phyloP scores from a whole-genome alignment of 2,113 vertebrate species.

The Dryoscopus gambensis region DNA sequence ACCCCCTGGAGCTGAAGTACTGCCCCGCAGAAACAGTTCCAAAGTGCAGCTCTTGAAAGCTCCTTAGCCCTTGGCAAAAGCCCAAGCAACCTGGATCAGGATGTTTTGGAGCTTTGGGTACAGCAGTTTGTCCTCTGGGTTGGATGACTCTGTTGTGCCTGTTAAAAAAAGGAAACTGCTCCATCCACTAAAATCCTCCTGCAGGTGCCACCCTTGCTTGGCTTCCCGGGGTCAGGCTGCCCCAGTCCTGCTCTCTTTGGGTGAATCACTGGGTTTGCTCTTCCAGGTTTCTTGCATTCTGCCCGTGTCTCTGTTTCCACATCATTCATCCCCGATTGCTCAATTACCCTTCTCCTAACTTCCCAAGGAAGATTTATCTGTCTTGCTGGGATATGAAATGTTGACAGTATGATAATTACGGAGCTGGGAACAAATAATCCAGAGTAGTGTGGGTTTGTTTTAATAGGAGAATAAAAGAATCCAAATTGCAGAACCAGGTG shows the following conservation, averaged over 20 bases:
- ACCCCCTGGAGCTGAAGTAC: not conserved
- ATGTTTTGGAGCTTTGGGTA: not conserved
- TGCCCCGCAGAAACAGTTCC: not conserved
- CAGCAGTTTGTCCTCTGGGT: not conserved
- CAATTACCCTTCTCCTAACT: slow-evolving; percentile 25
- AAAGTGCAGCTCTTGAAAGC: not conserved
- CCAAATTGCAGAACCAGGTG: not conserved
- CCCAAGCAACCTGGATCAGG: not conserved
- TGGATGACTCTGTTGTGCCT: not conserved
- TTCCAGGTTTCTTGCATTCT: slow-evolving; percentile 14
- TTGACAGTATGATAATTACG: not conserved
- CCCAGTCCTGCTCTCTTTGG: not conserved
- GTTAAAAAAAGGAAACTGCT: not conserved
- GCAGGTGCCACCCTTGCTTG: not conserved
- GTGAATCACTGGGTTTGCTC: not conserved
- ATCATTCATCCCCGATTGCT: slow-evolving; percentile 39
- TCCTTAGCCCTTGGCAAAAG: not conserved
- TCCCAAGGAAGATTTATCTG: slow-evolving; percentile 31
- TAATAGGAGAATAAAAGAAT: not conserved
- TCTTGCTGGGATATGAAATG: not conserved
- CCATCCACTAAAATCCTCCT: not conserved
- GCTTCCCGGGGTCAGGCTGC: not conserved
- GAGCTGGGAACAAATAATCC: slow-evolving; percentile 30
- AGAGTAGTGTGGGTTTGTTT: not conserved
- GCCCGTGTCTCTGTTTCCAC: not conserved